Conservation (phyloP, 2,888 invertebrate genomes). For the Eupithecia exiguata region DNA sequence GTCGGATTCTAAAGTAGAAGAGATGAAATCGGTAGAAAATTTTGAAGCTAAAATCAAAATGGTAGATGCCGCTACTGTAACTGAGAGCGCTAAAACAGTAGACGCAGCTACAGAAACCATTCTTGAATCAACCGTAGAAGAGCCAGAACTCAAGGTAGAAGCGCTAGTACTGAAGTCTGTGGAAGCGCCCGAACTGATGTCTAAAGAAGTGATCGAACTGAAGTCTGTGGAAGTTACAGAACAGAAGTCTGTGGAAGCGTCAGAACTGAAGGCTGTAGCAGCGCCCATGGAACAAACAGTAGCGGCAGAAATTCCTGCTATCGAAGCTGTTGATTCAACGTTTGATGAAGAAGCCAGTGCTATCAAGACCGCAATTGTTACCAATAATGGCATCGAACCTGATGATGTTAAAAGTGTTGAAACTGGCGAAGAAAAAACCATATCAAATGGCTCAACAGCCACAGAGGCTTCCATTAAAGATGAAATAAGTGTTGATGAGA, state of each 20-base stretch:
- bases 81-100: conserved; percentile 13
- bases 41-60: conserved; percentile 19
- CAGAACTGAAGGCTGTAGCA: background rate
- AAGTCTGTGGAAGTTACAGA: background rate
- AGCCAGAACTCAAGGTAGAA: background rate
- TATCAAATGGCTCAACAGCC: background rate
- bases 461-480: conserved; percentile 1
- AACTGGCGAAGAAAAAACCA: conserved; percentile 8
- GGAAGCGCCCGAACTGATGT: background rate
- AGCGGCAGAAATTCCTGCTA: conserved; percentile 7
- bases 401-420: background rate
- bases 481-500: background rate
- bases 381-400: background rate
- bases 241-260: background rate
- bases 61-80: conserved; percentile 31
- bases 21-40: conserved; percentile 4
- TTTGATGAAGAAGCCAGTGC: conserved; percentile 11
- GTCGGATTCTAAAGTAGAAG: conserved; percentile 7
- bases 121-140: conserved; percentile 2
- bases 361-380: background rate
- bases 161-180: background rate
- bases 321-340: background rate
- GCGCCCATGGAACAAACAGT: conserved; percentile 6
- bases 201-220: background rate
- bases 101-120: conserved; percentile 29